phyloP scores from a whole-genome alignment of 2,797 vertebrate species.

The Borostomias antarcticus region DNA sequence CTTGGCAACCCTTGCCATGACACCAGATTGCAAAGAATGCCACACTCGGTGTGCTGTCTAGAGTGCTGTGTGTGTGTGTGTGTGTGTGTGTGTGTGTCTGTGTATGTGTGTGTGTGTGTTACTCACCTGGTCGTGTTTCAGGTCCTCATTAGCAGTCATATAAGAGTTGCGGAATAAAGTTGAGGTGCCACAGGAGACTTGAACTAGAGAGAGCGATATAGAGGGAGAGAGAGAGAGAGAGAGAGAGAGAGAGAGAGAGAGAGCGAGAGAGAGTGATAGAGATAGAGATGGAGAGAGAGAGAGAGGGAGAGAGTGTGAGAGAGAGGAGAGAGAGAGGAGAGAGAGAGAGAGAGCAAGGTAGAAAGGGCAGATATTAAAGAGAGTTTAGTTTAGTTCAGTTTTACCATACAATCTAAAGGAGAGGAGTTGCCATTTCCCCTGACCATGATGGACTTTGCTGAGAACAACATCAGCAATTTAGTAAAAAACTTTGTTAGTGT shows the following conservation, averaged over 20 bases:
- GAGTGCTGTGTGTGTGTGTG: neutral
- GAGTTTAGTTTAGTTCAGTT: too few relatives aligned
- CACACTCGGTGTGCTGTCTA: too few relatives aligned
- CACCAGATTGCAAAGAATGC: too few relatives aligned
- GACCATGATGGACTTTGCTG: neutral
- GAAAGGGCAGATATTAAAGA: too few relatives aligned
- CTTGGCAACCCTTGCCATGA: conserved; percentile 26
- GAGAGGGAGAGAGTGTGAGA: neutral
- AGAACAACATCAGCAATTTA: neutral
- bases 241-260: neutral
- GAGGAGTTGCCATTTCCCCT: neutral
- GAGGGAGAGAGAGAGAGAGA: neutral
- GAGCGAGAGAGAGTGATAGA: neutral
- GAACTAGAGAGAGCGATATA: conserved; percentile 61
- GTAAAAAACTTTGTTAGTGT: conserved; percentile 14
- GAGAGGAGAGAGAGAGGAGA: too few relatives aligned
- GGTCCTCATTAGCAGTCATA: conserved; percentile 89
- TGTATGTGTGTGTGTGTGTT: neutral
- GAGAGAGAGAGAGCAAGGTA: neutral
- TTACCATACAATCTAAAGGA: too few relatives aligned
- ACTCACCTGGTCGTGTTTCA: conserved; percentile 95
- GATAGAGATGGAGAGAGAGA: neutral
- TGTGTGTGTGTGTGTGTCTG: neutral
- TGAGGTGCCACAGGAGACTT: conserved; percentile 91
- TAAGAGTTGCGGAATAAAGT: conserved; percentile 97